phyloP scores from a whole-genome alignment of 1,140 invertebrate genomes.

The Batillaria attramentaria region DNA sequence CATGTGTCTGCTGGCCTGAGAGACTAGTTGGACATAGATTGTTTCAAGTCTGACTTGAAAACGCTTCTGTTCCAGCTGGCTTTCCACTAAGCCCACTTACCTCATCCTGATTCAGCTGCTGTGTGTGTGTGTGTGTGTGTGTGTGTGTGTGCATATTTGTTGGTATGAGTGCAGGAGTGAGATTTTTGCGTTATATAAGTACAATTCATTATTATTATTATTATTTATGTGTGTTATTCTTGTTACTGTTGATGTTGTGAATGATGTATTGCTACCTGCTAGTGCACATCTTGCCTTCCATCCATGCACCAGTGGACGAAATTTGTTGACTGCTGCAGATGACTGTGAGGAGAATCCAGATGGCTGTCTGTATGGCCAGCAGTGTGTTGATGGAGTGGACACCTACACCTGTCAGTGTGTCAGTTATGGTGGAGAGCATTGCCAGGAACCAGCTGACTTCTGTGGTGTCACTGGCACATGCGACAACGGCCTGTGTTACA shows the following conservation, averaged over 20 bases:
- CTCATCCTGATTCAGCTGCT: too few relatives aligned
- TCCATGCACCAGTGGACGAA: neutral
- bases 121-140: conserved; percentile 7
- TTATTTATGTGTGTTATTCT: neutral
- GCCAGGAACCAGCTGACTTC: conserved; percentile 17
- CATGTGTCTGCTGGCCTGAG: conserved; percentile 10
- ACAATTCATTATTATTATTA: neutral
- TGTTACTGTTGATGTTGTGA: too few relatives aligned
- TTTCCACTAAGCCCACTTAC: too few relatives aligned
- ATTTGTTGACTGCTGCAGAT: conserved; percentile 27
- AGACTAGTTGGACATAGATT: too few relatives aligned
- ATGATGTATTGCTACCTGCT: too few relatives aligned
- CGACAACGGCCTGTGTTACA: conserved; percentile 41
- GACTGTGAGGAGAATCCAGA: conserved; percentile 37
- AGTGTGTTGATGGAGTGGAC: neutral
- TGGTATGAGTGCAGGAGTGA: neutral
- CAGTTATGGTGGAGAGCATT: neutral
- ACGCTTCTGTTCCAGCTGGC: too few relatives aligned
- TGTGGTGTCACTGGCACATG: conserved; percentile 25
- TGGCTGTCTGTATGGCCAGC: conserved; percentile 28
- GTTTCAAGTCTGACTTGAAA: too few relatives aligned
- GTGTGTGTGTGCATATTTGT: conserved; percentile 6
- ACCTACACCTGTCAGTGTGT: neutral
- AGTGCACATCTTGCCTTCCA: too few relatives aligned
- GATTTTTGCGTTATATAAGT: too few relatives aligned